Conservation (phyloP, 2,797 vertebrate genomes). For the Gorsachius magnificus region DNA sequence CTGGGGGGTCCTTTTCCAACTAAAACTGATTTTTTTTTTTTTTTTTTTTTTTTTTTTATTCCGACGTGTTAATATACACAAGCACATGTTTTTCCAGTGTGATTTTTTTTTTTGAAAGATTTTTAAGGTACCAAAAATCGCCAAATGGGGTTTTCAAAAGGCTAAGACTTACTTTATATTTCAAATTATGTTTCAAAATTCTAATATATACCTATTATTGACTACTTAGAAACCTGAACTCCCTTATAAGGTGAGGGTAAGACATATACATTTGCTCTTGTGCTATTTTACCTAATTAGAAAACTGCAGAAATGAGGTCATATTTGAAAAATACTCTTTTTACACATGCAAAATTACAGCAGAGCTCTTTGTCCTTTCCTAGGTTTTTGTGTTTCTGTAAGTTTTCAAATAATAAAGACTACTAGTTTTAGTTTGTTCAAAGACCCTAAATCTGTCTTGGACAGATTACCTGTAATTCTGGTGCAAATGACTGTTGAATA, state of each 20-base stretch:
- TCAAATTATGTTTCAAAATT: background rate
- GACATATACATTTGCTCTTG: background rate
- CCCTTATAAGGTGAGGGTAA: background rate
- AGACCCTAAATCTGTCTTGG: background rate
- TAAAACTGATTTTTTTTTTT: background rate
- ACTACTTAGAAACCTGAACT: background rate
- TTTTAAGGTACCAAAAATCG: background rate
- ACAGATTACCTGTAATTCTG: background rate
- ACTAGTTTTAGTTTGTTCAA: background rate
- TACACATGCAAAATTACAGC: background rate
- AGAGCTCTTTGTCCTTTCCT: background rate
- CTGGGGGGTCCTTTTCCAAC: background rate
- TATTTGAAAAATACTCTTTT: background rate
- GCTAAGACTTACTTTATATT: background rate
- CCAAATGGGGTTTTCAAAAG: background rate
- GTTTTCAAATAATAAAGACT: background rate
- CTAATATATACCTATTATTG: background rate
- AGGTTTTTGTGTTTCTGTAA: background rate
- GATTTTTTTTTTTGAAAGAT: background rate
- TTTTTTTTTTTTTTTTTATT: background rate
- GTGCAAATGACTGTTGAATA: background rate
- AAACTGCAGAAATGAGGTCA: background rate
- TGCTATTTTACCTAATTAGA: background rate
- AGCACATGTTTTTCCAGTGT: background rate
- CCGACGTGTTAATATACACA: accelerated